Evolutionary conservation across 1,140 invertebrate genomes (phyloP), one percentile per base, ranked within the genome.

Genomic region (Calephelis nemesis): DNA sequence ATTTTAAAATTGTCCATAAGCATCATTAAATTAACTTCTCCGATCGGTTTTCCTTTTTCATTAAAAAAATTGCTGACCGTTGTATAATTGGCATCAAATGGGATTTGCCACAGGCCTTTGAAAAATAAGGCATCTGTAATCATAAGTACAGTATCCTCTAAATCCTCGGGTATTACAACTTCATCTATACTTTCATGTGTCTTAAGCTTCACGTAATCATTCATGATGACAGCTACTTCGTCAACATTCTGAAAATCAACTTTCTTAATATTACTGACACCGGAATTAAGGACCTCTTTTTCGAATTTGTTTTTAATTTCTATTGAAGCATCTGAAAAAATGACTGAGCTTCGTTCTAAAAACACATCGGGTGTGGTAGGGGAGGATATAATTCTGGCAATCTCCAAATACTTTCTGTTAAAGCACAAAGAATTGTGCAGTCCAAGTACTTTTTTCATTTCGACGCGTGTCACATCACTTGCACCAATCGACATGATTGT

Each of bases 81-180:
- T 1, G 96, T 96, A 0, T 82, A 76, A 2, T 82, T 77, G 39
- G 78, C 79, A 65, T 94, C 87, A 77, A 97, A 97, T 0, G 93
- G 88, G 4, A 81, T 86, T 52, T 91, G 79, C 96, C 96, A 97
- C 0, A 78, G 73, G 13, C 95, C 96, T 88, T 96, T 96, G 87
- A 97, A 97, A 77, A 95, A 96, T 54, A 97, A 82, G 0, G 94
- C 94, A 72, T 96, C 96, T 0, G 95, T 93, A 11, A 97, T 83
- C 1, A 97, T 77, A 9, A 96, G 67, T 47, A 87, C 76, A 0
- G 94, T 94, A 30, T 93, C 81, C 7, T 78, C 73, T 12, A 93
- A 63, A 70, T 93, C 93, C 68, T 67, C 83, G 67, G 83, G 70
- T 0, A 69, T 67, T 0, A 89, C 76, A 0, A 89, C 73, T 7